Percentiles rank a stretch among this genome's conserved stretches.
phyloP scores from a whole-genome alignment of 2,888 invertebrate genomes.

The Limenitis camilla region DNA sequence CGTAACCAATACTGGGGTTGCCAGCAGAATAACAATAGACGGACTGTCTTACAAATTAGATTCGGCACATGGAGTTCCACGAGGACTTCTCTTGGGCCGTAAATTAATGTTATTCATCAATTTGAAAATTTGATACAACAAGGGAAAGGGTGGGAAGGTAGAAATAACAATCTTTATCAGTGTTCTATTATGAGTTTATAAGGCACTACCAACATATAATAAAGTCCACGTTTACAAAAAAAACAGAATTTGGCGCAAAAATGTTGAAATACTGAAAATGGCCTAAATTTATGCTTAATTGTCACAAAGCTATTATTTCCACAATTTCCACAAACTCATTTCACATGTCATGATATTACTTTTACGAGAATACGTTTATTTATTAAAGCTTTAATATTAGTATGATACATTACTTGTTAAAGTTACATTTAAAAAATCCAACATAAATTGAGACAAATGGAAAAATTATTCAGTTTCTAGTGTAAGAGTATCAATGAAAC shows the following conservation, averaged over 20 bases:
- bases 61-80: conserved; percentile 9
- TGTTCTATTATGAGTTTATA: too few species aligned
- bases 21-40: conserved; percentile 13
- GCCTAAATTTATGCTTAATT: not conserved
- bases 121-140: conserved; percentile 8
- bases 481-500: too few species aligned
- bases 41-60: conserved; percentile 14
- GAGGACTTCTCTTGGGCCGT: not conserved
- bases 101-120: conserved; percentile 10
- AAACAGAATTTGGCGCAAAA: too few species aligned
- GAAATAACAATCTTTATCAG: too few species aligned
- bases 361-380: not conserved
- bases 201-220: too few species aligned
- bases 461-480: too few species aligned
- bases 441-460: too few species aligned
- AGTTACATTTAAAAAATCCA: too few species aligned
- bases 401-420: too few species aligned
- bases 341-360: not conserved
- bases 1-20: conserved; percentile 10
- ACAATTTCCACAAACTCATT: not conserved
- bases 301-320: not conserved
- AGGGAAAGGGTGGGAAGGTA: not conserved
- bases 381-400: too few species aligned
- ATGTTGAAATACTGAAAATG: not conserved
- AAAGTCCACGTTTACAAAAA: too few species aligned